A percentile compares a stretch with the other conserved stretches of the same genome.
Evolutionary conservation across 2,888 invertebrate species (phyloP).

Genomic region (Aphelenchoides bicaudatus): DNA sequence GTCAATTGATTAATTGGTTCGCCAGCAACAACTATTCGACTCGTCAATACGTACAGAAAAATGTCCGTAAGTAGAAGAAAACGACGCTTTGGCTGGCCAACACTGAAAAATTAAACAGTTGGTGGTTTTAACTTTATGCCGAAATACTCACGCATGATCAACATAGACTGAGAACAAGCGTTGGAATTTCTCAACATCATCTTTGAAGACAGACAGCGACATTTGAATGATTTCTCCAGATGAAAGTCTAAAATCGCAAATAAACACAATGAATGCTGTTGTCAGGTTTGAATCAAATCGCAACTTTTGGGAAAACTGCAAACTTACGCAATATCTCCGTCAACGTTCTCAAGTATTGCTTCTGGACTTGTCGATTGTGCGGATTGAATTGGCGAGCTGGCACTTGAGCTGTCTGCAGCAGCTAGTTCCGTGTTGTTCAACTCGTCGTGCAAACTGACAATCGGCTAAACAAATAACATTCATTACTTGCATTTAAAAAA

Average conservation of each 20-base stretch:
- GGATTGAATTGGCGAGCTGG: neutral
- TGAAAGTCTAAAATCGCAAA: constrained; percentile 36
- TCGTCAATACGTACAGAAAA: constrained; percentile 8
- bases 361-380: neutral
- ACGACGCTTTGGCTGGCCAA: constrained; percentile 27
- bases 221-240: constrained; percentile 47
- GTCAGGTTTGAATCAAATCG: no score
- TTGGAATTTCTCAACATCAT: constrained; percentile 31
- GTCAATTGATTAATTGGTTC: neutral
- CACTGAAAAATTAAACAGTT: no score
- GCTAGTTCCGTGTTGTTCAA: neutral
- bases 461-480: constrained; percentile 6
- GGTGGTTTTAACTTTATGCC: no score
- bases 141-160: constrained; percentile 26
- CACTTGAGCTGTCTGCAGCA: neutral
- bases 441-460: constrained; percentile 6
- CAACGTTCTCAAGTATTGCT: neutral
- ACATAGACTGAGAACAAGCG: constrained; percentile 29
- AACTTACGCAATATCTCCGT: constrained; percentile 8
- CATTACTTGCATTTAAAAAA: no score
- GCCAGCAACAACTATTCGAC: neutral
- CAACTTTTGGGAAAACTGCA: no score
- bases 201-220: constrained; percentile 44
- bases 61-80: constrained; percentile 9
- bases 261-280: neutral